Percentiles rank a stretch among this genome's conserved stretches.
Evolutionary conservation across 2,113 vertebrate species (phyloP).

Genomic region (Arizona elegans): DNA sequence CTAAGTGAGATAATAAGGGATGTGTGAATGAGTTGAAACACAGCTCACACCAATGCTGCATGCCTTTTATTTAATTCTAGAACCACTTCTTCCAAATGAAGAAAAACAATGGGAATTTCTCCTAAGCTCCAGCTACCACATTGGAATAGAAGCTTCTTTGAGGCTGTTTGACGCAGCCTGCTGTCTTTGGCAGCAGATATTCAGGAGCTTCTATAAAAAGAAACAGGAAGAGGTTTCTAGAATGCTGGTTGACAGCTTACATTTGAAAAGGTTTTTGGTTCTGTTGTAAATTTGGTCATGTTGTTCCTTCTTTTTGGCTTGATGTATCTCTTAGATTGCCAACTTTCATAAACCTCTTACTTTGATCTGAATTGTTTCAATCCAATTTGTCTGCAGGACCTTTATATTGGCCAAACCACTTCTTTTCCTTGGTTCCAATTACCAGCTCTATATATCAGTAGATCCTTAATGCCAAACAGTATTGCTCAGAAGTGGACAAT

Average conservation of each 20-base stretch:
- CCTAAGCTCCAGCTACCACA: neutral
- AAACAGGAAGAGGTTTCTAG: constrained; percentile 15
- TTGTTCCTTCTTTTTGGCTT: neutral
- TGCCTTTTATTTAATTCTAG: neutral
- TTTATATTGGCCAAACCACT: neutral
- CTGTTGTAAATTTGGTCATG: neutral
- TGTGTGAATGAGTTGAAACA: neutral
- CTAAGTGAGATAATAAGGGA: neutral
- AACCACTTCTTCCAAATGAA: neutral
- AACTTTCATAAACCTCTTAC: neutral
- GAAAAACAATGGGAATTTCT: neutral
- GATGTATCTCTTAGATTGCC: neutral
- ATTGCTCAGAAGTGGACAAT: neutral
- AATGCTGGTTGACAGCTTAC: neutral
- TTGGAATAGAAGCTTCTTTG: neutral
- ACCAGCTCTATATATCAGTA: neutral
- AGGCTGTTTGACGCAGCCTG: neutral
- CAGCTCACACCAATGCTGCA: neutral
- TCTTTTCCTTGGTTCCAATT: neutral
- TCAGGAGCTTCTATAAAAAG: constrained; percentile 19
- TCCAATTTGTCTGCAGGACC: neutral
- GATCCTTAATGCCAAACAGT: neutral
- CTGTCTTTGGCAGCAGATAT: constrained; percentile 5
- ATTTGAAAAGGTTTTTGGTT: neutral
- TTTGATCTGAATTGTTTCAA: neutral